Evolutionary conservation across 2,797 vertebrate genomes (phyloP), one percentile per base, ranked within the genome.

Genomic region (Synaphobranchus kaupii): DNA sequence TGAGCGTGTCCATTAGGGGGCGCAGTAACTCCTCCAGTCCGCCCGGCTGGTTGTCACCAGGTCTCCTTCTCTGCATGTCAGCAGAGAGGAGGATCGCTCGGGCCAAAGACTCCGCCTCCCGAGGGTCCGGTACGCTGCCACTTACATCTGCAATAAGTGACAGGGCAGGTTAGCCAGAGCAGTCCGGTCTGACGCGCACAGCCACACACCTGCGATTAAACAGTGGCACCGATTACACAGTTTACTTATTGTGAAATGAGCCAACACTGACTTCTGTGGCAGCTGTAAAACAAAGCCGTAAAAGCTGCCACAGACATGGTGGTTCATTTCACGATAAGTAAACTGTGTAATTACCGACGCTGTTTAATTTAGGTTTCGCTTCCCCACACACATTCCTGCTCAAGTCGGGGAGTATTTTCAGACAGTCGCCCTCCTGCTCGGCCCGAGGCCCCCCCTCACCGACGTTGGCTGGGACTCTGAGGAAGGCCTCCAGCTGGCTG

Each of bases 1-100:
- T 94, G 89, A 99, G 95, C 54, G 96, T 95, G 89, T 98, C 97
- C 94, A 98, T 92, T 88, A 99, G 95, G 25, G 97, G 98, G 89
- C 94, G 94, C 87, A 99, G 92, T 87, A 98, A 94, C 54, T 93
- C 88, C 93, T 96, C 94, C 91, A 98, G 89, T 71, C 92, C 91
- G 82, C 88, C 91, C 88, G 86, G 92, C 76, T 90, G 91, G 88
- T 88, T 92, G 88, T 92, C 93, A 92, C 89, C 88, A 8, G 85
- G 31, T 58, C 58, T 71, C n/a, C 91, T 93, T 84, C 88, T 91
- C 90, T 97, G 96, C 93, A 97, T 91, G 0, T 99, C 98, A 71
- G 96, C 94, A 89, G 96, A 97, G 90, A 99, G 93, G 76, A 99
- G 91, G 89, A 98, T 87, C 90, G 98, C 95, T 85, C 95, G 93